A percentile compares a stretch with the other conserved stretches of the same genome.
These are phyloP conservation scores for Xestia c-nigrum DNA, from an alignment of 2,888 invertebrate genomes.

Conservation along the genomic window DNA sequence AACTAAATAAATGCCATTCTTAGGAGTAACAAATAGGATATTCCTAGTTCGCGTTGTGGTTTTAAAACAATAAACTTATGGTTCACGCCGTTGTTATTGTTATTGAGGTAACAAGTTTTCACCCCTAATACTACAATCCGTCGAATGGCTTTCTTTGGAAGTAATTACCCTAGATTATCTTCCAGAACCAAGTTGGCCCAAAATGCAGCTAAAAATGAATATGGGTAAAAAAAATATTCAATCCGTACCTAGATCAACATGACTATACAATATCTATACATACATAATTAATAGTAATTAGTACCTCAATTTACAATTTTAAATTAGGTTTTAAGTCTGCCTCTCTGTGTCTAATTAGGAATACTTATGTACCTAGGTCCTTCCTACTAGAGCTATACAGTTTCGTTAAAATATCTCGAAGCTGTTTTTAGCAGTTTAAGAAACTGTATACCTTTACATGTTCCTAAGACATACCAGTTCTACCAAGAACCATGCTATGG, in stretches of 20 bases:
- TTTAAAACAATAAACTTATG: neutral
- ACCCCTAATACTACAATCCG: neutral
- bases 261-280: constrained; percentile 72
- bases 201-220: constrained; percentile 84
- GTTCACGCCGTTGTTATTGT: neutral
- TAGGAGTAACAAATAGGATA: constrained; percentile 19
- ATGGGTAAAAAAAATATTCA: constrained; percentile 79
- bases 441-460: neutral
- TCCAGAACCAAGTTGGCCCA: constrained; percentile 83
- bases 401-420: neutral
- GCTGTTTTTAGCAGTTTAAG: neutral
- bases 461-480: neutral
- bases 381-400: neutral
- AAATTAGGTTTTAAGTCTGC: neutral
- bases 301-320: too few species aligned
- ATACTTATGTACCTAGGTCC: neutral
- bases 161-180: constrained; percentile 29
- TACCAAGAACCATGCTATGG: neutral
- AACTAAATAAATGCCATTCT: constrained; percentile 27
- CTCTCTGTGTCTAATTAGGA: neutral
- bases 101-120: neutral
- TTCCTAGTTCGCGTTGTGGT: neutral
- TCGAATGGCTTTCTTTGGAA: neutral
- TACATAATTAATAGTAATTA: constrained; percentile 61
- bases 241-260: constrained; percentile 82